These are phyloP conservation scores for Erebia palarica DNA, from an alignment of 2,888 invertebrate species.

Conservation along the genomic window DNA sequence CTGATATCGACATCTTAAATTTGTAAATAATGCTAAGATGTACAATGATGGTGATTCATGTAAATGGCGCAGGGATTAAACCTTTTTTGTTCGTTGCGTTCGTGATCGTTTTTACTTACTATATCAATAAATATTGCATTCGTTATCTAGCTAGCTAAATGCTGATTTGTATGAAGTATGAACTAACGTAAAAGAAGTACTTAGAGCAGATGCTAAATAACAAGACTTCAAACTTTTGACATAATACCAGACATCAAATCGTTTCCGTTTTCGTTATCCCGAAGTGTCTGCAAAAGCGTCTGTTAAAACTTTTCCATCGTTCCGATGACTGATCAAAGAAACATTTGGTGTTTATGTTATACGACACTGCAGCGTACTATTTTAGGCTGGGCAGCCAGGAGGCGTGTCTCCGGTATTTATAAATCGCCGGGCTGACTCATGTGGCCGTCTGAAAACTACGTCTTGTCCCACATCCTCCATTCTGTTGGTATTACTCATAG, in stretches of 20 bases:
- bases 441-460: conserved; percentile 74
- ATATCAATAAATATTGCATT: neutral
- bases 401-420: conserved; percentile 81
- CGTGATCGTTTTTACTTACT: too few relatives aligned
- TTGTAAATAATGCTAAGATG: conserved; percentile 27
- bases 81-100: neutral
- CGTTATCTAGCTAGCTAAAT: conserved; percentile 28
- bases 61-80: neutral
- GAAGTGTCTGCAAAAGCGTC: conserved; percentile 20
- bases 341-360: conserved; percentile 68
- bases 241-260: neutral
- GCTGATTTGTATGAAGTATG: neutral
- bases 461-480: conserved; percentile 79
- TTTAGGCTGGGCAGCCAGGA: conserved; percentile 74
- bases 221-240: too few relatives aligned
- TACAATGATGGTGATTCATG: conserved; percentile 21
- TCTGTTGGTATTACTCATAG: conserved; percentile 74
- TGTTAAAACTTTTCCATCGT: conserved; percentile 28
- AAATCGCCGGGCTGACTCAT: conserved; percentile 74
- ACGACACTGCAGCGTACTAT: conserved; percentile 73
- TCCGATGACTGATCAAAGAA: conserved; percentile 50
- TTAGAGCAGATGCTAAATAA: too few relatives aligned
- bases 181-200: neutral
- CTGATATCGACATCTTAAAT: conserved; percentile 18
- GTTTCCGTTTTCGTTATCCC: conserved; percentile 5